Base-by-base conservation (phyloP, 2,888 invertebrate species). In the Cheilosia soror region DNA sequence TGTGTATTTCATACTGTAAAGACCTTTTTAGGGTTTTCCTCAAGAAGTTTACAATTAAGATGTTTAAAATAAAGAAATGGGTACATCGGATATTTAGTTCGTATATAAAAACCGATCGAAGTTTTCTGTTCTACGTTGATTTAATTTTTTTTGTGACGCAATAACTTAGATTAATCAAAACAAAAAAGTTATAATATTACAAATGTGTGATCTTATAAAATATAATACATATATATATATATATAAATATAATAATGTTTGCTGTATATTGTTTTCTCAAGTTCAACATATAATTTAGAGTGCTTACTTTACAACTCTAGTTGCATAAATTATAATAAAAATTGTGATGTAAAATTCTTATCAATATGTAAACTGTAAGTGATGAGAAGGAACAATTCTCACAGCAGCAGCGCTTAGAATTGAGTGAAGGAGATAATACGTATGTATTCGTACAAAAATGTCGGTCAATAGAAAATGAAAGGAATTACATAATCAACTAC, bases 401-500 rank as follows among this genome's bases (percentile, higher is more conserved):
- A 53, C 53, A 60, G 37, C 53, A 60, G 37, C 25, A 58, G 55
- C 47, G 63, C 47, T 69, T 63, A 65, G 55, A 80, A 66, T 55
- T 57, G 65, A 76, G 60, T 62, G 66, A 60, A 76, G 31, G 49
- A 66, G 75, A 80, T 79, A 68, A 58, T 75, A 84, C 80, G 71
- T 80, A 76, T 84, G 71, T 85, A 85, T 72, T 76, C 66, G 72
- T 58, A 62, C 57, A 44, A 85, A 81, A 85, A 85, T 85, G 76
- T 85, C 85, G 81, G 85, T 88, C 89, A 89, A 90, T 90, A 90
- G 89, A 89, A 90, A 90, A 90, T 88, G 89, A 88, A 89, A 89
- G 89, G 90, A 90, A 91, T 90, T 90, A 90, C 90, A 90, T 90
- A 90, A 90, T 90, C 90, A 90, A 90, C 90, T 90, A 89, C 88